phyloP scores from a whole-genome alignment of 2,888 invertebrate species.

The Plagodis pulveraria region DNA sequence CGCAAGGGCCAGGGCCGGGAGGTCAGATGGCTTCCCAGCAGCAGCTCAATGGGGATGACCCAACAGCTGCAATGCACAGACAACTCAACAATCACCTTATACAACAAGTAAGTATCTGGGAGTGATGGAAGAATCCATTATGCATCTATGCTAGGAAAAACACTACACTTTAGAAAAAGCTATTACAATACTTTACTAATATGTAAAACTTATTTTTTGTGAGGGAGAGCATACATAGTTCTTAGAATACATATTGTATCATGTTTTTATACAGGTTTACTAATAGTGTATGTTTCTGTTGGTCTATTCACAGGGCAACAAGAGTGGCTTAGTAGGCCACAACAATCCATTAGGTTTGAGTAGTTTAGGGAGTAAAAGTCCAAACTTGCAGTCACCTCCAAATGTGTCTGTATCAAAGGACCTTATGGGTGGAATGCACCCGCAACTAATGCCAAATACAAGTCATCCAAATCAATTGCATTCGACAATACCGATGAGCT shows the following conservation, averaged over 20 bases:
- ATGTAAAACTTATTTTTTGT: neutral
- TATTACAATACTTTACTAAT: neutral
- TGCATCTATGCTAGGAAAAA: neutral
- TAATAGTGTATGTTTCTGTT: conserved; percentile 67
- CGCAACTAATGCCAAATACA: conserved; percentile 91
- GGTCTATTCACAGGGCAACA: conserved; percentile 87
- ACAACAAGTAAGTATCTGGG: conserved; percentile 85
- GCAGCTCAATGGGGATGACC: conserved; percentile 90
- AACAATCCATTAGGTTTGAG: conserved; percentile 90
- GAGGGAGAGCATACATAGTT: neutral
- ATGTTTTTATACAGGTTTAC: conserved; percentile 22
- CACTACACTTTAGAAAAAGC: neutral
- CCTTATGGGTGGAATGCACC: conserved; percentile 89
- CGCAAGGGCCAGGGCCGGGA: conserved; percentile 93
- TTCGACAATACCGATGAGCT: conserved; percentile 88
- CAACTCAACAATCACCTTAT: conserved; percentile 88
- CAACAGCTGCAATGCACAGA: conserved; percentile 83
- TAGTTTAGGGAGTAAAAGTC: conserved; percentile 92
- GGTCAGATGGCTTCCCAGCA: conserved; percentile 80
- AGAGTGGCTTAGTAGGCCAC: conserved; percentile 88
- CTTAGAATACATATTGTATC: neutral
- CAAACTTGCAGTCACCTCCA: conserved; percentile 93
- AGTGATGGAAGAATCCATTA: conserved; percentile 41
- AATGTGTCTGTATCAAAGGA: conserved; percentile 93
- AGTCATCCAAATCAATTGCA: conserved; percentile 86